These are phyloP conservation scores for Bilobella aurantiaca DNA, from an alignment of 1,140 invertebrate genomes.

Conservation along the genomic window DNA sequence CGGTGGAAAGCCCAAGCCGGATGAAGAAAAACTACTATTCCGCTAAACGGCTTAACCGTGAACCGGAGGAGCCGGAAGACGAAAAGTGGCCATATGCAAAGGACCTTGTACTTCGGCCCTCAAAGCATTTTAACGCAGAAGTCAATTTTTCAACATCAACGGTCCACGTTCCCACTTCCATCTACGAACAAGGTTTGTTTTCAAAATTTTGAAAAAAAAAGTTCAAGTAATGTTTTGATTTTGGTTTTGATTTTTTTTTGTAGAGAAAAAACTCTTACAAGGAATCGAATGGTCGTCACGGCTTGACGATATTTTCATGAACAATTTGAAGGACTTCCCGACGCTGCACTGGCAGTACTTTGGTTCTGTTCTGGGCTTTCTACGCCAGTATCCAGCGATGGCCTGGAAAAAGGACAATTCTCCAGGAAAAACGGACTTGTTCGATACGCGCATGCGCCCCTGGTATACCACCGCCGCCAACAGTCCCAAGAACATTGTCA, in stretches of 20 bases:
- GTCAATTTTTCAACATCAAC: conserved; percentile 74
- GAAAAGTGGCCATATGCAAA: conserved; percentile 37
- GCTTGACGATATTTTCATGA: conserved; percentile 69
- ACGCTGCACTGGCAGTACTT: conserved; percentile 93
- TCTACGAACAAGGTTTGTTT: conserved; percentile 72
- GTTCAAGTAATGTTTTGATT: background rate
- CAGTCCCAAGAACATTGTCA: conserved; percentile 93
- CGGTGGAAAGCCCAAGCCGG: conserved; percentile 8
- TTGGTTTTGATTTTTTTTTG: conserved; percentile 35
- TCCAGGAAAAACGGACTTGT: conserved; percentile 53
- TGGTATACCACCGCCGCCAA: conserved; percentile 97
- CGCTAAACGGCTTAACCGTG: conserved; percentile 52
- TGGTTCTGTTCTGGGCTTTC: conserved; percentile 79
- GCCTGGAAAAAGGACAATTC: conserved; percentile 44
- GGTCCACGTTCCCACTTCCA: conserved; percentile 87
- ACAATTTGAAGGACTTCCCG: conserved; percentile 76
- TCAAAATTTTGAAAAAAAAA: background rate
- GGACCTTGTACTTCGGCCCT: conserved; percentile 51
- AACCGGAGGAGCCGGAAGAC: conserved; percentile 18
- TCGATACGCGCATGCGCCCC: conserved; percentile 72
- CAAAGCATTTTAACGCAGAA: conserved; percentile 71
- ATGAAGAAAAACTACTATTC: conserved; percentile 25
- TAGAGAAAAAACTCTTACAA: conserved; percentile 52
- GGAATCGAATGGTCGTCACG: conserved; percentile 76
- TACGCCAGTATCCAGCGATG: conserved; percentile 80